phyloP scores from a whole-genome alignment of 2,113 vertebrate species.

The Prolemur simus region DNA sequence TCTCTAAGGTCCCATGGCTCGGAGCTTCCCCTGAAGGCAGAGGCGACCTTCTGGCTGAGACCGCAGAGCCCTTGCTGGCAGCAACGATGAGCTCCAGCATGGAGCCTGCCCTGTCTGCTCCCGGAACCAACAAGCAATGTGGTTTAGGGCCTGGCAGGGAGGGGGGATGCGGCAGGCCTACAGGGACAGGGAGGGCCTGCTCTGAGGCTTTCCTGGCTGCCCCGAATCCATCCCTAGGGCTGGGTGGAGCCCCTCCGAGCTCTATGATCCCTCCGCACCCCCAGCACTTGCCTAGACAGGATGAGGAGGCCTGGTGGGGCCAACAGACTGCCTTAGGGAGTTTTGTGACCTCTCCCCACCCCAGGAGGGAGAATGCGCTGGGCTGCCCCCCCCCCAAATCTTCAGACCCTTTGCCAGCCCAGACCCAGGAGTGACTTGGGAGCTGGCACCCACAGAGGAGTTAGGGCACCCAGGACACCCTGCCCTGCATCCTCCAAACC shows the following conservation, averaged over 20 bases:
- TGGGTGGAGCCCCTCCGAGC: too few species aligned
- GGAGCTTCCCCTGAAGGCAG: too few species aligned
- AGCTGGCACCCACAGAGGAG: neutral
- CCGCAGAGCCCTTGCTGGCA: too few species aligned
- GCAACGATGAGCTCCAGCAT: neutral
- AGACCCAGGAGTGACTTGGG: too few species aligned
- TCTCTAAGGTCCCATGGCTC: neutral
- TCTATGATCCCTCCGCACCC: neutral
- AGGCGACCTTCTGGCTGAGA: neutral
- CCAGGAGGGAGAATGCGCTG: neutral
- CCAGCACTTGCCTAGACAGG: neutral
- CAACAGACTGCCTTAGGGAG: neutral
- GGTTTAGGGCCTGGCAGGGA: neutral
- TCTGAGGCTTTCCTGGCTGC: neutral
- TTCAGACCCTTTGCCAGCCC: neutral
- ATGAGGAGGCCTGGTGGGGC: neutral
- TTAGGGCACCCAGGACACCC: neutral
- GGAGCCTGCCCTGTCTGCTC: too few species aligned
- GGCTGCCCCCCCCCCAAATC: neutral
- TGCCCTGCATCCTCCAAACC: neutral
- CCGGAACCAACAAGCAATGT: neutral
- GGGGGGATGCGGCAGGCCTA: too few species aligned
- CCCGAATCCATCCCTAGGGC: neutral
- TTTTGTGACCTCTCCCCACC: neutral
- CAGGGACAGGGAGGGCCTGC: neutral